Percentiles rank a stretch among this genome's conserved stretches.
These are phyloP conservation scores for Ciconia stormi DNA, from an alignment of 2,113 vertebrate genomes.

Conservation along the genomic window DNA sequence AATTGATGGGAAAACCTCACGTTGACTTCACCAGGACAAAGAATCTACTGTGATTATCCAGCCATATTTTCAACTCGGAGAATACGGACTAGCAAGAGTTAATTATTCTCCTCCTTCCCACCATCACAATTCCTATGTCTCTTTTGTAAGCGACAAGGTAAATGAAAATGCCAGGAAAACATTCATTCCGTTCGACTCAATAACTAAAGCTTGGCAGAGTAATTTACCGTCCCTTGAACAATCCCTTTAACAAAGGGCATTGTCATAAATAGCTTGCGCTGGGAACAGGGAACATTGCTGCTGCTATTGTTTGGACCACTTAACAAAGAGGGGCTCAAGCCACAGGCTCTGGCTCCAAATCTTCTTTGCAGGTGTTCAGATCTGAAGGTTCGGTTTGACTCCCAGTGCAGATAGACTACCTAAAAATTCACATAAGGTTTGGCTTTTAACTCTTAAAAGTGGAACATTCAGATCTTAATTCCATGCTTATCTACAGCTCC, in stretches of 20 bases:
- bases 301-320: slow-evolving; percentile 46
- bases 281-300: slow-evolving; percentile 57
- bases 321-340: slow-evolving; percentile 49
- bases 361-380: slow-evolving; percentile 56
- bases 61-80: not conserved
- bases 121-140: slow-evolving; percentile 43
- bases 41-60: not conserved
- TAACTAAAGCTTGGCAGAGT: slow-evolving; percentile 63
- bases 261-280: slow-evolving; percentile 55
- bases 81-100: not conserved
- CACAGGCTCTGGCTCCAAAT: slow-evolving; percentile 34
- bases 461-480: not conserved
- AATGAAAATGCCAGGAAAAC: slow-evolving; percentile 73
- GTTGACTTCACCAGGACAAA: not conserved
- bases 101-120: slow-evolving; percentile 46
- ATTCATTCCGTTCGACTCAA: slow-evolving; percentile 55
- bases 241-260: slow-evolving; percentile 60
- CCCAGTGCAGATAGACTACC: not conserved
- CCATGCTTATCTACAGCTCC: not conserved
- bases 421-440: not conserved
- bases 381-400: not conserved
- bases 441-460: not conserved
- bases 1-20: not conserved
- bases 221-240: slow-evolving; percentile 59
- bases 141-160: slow-evolving; percentile 65